These are phyloP conservation scores for Strigamia transsilvanica DNA, from an alignment of 2,888 invertebrate species.

Conservation along the genomic window DNA sequence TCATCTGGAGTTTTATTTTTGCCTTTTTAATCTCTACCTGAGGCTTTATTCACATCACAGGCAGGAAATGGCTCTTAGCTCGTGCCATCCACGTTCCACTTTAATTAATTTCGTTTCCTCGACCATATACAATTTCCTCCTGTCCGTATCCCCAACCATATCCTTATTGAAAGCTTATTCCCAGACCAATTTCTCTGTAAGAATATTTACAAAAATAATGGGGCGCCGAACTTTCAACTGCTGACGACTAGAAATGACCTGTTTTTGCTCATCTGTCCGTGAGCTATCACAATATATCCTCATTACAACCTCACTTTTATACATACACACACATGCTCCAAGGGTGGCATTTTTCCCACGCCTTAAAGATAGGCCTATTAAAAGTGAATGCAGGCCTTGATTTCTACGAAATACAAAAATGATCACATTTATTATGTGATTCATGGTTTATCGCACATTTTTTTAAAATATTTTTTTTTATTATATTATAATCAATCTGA, in stretches of 20 bases:
- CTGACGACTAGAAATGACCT: conserved; percentile 26
- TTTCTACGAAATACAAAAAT: neutral
- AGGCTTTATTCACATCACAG: conserved; percentile 9
- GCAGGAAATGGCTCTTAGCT: conserved; percentile 31
- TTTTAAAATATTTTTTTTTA: neutral
- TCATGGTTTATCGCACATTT: neutral
- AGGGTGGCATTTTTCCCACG: conserved; percentile 42
- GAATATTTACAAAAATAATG: neutral
- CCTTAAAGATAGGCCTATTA: conserved; percentile 22
- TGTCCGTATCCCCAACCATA: neutral
- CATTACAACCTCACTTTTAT: conserved; percentile 40
- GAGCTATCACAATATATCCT: conserved; percentile 43
- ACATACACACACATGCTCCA: conserved; percentile 28
- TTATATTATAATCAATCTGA: neutral
- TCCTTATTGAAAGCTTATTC: conserved; percentile 43
- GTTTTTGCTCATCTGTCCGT: conserved; percentile 47
- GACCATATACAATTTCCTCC: conserved; percentile 9
- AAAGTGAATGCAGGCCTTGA: conserved; percentile 10
- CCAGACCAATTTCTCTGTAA: neutral
- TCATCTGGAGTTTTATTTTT: conserved; percentile 13
- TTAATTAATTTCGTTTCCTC: conserved; percentile 46
- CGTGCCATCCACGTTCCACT: conserved; percentile 49
- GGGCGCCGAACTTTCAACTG: neutral
- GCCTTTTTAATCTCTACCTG: conserved; percentile 21
- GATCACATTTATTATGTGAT: neutral